phyloP scores from a whole-genome alignment of 2,797 vertebrate genomes.

The Yasuhikotakia modesta region DNA sequence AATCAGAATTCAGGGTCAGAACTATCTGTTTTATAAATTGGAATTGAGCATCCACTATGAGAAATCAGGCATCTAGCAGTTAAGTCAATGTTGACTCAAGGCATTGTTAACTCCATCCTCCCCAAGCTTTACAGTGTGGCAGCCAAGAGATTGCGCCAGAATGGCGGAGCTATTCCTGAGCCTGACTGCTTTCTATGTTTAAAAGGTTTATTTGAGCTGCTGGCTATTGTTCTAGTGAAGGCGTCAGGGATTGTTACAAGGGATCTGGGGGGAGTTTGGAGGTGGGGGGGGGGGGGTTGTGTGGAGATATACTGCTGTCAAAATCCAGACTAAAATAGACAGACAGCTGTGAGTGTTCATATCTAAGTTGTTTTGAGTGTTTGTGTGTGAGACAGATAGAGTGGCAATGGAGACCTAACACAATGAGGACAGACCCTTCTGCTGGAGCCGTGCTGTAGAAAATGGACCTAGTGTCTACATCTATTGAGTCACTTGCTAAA shows the following conservation, averaged over 20 bases:
- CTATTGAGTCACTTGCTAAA: conserved; percentile 63
- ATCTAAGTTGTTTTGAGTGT: conserved; percentile 60
- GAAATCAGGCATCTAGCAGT: conserved; percentile 16
- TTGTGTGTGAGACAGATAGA: conserved; percentile 36
- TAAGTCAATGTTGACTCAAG: conserved; percentile 44
- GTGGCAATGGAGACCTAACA: conserved; percentile 55
- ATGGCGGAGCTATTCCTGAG: conserved; percentile 59
- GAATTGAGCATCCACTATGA: background rate
- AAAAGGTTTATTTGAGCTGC: conserved; percentile 64
- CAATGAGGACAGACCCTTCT: conserved; percentile 73
- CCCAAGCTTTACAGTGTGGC: conserved; percentile 52
- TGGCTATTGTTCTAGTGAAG: conserved; percentile 80
- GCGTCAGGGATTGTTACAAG: conserved; percentile 62
- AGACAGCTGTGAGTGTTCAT: conserved; percentile 84
- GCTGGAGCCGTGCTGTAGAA: conserved; percentile 68
- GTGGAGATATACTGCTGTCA: conserved; percentile 77
- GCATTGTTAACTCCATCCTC: conserved; percentile 54
- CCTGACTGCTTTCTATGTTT: conserved; percentile 65
- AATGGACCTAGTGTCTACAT: conserved; percentile 68
- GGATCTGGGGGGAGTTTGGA: conserved; percentile 20
- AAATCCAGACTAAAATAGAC: conserved; percentile 81
- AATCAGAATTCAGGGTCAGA: background rate
- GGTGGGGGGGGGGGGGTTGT: conserved; percentile 51
- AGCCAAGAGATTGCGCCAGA: conserved; percentile 55
- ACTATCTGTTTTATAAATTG: background rate